Evolutionary conservation across 1,140 invertebrate genomes (phyloP), one percentile per base, ranked within the genome.

Genomic region (Aphaenogaster floridana): DNA sequence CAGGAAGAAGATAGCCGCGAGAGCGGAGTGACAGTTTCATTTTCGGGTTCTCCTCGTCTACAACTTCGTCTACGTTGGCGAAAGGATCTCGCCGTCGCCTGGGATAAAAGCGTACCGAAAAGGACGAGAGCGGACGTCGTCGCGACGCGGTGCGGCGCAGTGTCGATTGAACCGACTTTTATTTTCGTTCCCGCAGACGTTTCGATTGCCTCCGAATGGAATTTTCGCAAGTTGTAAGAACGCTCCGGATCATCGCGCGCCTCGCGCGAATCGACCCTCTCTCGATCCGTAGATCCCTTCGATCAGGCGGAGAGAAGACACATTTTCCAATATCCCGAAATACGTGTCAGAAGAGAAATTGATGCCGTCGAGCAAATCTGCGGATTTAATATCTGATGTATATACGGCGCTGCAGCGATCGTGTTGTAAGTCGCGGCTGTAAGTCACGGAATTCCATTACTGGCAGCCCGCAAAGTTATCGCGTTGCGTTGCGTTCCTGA

Each of bases 11-110:
- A 92, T 93, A 92, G 89, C 86, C 87, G 88, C 78, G 69, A 77
- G 88, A 71, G 83, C 85, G 86, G 92, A 93, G 92, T 93, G 94
- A 94, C 94, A 93, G 91, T 92, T 92, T 94, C 93, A 93, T 94
- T 94, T 94, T 93, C 90, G 72, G 88, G 59, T 69, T 39, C 21
- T 69, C 63, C 39, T 69, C 64, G 86, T 86, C 61, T 66, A 57
- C 57, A 72, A 77, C 42, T 85, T 85, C 71, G 71, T 45, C 63
- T 76, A 61, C 63, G 50, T 74, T 28, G 54, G 39, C 63, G 81
- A 77, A 77, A 69, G 78, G 66, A 88, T 57, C 77, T 71, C 63
- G 72, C 64, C 57, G 57, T 66, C 52, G 54, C 39, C 17, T 39
- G 63, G 74, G 83, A 90, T 80, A 85, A 87, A 87, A 87, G 74